A percentile compares a stretch with the other conserved stretches of the same genome.
Conservation (phyloP, 2,113 vertebrate species). For the Piprites chloris region DNA sequence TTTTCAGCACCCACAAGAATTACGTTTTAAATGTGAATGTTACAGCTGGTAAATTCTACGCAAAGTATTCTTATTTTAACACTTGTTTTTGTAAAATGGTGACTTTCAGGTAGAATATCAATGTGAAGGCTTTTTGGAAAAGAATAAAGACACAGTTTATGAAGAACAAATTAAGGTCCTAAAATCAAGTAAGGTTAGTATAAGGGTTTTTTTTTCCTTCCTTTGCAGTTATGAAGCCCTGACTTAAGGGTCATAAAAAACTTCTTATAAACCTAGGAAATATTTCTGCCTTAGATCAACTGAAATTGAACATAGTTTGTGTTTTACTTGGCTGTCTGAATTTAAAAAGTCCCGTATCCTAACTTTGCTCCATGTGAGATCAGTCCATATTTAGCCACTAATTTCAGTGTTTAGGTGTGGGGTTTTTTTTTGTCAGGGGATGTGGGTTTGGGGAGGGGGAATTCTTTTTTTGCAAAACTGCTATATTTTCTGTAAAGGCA, state of each 20-base stretch:
- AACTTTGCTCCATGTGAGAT: not conserved
- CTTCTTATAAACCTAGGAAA: not conserved
- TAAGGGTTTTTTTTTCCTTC: not conserved
- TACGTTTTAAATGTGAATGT: not conserved
- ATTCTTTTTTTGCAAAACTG: not conserved
- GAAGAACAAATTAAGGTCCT: conserved; percentile 97
- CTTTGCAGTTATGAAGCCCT: not conserved
- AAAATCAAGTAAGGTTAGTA: conserved; percentile 94
- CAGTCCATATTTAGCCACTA: not conserved
- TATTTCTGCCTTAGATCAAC: not conserved
- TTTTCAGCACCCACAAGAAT: not conserved
- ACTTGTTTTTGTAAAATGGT: not conserved
- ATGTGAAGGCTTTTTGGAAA: conserved; percentile 96
- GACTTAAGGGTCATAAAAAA: not conserved
- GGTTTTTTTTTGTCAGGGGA: not conserved
- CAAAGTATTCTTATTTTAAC: not conserved
- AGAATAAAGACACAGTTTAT: conserved; percentile 98
- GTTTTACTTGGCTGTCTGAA: not conserved
- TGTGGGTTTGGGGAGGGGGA: not conserved
- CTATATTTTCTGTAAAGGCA: not conserved
- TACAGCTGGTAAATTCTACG: not conserved
- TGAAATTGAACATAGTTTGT: not conserved
- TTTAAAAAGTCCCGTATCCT: not conserved
- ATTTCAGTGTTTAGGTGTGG: not conserved
- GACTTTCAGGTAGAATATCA: conserved; percentile 94